phyloP scores from a whole-genome alignment of 2,797 vertebrate species.

The Remorina albescens region DNA sequence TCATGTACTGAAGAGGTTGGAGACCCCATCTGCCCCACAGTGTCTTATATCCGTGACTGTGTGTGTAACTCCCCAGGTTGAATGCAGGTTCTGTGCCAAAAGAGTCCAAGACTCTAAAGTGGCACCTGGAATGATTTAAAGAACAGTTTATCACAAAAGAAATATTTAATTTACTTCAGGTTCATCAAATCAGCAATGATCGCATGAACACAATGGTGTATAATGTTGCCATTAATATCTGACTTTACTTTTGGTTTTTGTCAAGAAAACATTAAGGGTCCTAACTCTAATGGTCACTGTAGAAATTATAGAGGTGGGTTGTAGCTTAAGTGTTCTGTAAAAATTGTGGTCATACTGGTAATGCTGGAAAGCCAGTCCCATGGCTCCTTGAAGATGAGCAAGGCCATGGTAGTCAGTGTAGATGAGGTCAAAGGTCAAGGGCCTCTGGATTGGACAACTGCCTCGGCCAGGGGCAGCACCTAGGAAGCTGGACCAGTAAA shows the following conservation, averaged over 20 bases:
- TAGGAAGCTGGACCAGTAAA: conserved; percentile 72
- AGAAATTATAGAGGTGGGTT: not conserved
- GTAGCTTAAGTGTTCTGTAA: not conserved
- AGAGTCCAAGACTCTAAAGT: conserved; percentile 83
- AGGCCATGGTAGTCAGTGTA: conserved; percentile 85
- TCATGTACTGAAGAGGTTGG: conserved; percentile 84
- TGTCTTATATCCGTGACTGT: conserved; percentile 75
- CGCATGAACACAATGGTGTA: not conserved
- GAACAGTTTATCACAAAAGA: not conserved
- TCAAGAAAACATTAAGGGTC: not conserved
- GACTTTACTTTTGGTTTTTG: not conserved
- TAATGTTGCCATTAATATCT: not conserved
- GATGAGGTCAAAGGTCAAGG: conserved; percentile 83
- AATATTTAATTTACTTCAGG: not conserved
- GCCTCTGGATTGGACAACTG: conserved; percentile 80
- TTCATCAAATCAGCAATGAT: not conserved
- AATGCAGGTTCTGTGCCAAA: conserved; percentile 85
- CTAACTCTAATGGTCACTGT: not conserved
- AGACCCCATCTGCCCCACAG: conserved; percentile 85
- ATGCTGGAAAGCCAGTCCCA: conserved; percentile 82
- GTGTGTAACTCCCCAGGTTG: conserved; percentile 79
- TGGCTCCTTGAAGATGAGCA: conserved; percentile 77
- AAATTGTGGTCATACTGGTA: conserved; percentile 68
- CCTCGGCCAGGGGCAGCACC: conserved; percentile 81
- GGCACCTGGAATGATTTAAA: conserved; percentile 69